Evolutionary conservation across 2,797 vertebrate genomes (phyloP).

Genomic region (Pangasius krempfi): DNA sequence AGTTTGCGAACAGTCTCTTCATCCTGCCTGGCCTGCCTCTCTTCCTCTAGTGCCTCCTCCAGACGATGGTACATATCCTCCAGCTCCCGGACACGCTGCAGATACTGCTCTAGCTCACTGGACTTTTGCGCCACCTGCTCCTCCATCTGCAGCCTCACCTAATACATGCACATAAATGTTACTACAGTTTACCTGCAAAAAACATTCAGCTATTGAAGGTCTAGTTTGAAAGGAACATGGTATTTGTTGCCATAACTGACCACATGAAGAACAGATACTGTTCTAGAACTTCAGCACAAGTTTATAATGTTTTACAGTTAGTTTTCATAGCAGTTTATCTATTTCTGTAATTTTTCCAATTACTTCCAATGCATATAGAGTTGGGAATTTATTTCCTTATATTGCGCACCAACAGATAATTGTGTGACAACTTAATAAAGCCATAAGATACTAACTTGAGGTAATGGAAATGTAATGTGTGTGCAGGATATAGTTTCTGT

Average conservation of each 20-base stretch:
- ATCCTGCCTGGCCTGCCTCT: constrained; percentile 88
- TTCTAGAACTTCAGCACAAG: background rate
- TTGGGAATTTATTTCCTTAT: background rate
- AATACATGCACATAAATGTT: constrained; percentile 16
- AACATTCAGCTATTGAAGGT: background rate
- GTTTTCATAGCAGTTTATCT: background rate
- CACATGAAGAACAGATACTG: background rate
- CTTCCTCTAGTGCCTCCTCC: constrained; percentile 91
- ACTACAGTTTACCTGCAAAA: background rate
- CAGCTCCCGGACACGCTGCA: constrained; percentile 88
- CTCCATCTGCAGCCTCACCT: constrained; percentile 95
- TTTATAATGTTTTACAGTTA: background rate
- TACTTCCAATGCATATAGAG: background rate
- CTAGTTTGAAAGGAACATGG: background rate
- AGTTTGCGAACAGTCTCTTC: constrained; percentile 90
- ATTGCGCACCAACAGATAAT: background rate
- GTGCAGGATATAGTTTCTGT: background rate
- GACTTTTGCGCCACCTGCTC: constrained; percentile 94
- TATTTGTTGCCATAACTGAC: background rate
- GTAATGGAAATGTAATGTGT: background rate
- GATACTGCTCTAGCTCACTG: constrained; percentile 91
- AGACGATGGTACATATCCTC: constrained; percentile 91
- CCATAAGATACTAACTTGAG: background rate
- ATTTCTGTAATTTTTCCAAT: background rate
- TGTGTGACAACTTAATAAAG: background rate